These are phyloP conservation scores for Pammene fasciana DNA, from an alignment of 2,888 invertebrate species.

Conservation along the genomic window DNA sequence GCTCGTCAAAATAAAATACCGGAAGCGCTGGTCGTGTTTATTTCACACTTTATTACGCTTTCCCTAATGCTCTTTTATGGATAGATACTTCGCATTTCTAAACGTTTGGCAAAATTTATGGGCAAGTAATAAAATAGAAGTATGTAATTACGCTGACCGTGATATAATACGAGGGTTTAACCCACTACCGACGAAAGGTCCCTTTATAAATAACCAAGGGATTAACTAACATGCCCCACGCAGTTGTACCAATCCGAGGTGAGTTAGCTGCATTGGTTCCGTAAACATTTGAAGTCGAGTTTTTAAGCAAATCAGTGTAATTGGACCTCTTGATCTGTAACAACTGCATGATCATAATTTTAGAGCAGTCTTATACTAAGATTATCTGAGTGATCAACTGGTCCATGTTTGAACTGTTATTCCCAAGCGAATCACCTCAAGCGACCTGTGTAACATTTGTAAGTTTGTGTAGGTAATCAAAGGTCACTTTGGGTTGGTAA, in stretches of 20 bases:
- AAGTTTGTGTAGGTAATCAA: too few species aligned
- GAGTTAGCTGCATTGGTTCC: constrained; percentile 10
- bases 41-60: background rate
- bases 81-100: constrained; percentile 7
- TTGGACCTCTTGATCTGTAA: background rate
- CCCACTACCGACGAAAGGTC: constrained; percentile 19
- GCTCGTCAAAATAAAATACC: constrained; percentile 21
- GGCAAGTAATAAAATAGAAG: constrained; percentile 14
- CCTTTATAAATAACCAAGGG: constrained; percentile 29
- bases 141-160: constrained; percentile 4
- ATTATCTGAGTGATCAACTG: too few species aligned
- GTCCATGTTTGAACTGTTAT: too few species aligned
- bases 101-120: constrained; percentile 17
- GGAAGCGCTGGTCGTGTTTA: background rate
- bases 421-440: too few species aligned
- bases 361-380: background rate
- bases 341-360: background rate
- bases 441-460: too few species aligned
- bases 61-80: constrained; percentile 1
- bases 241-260: constrained; percentile 3
- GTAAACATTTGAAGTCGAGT: background rate
- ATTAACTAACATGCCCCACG: constrained; percentile 18
- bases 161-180: constrained; percentile 13
- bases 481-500: too few species aligned
- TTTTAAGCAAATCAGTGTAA: background rate